Evolutionary conservation across 2,888 invertebrate genomes (phyloP), one percentile per base, ranked within the genome.

Genomic region (Eupithecia pulchellata): DNA sequence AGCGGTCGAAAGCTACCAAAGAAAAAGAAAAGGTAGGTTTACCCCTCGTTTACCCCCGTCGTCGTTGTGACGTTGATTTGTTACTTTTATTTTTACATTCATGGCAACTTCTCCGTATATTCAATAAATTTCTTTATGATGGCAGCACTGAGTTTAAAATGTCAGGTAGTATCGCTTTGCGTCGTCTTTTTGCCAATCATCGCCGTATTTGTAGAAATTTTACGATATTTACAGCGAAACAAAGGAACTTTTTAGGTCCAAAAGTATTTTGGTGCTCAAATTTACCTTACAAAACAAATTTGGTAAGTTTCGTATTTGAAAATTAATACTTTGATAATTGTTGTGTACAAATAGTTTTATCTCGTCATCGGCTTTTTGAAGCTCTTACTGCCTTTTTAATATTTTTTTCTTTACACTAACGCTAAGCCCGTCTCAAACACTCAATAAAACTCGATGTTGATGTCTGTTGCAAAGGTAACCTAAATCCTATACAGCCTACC

Each of bases 141-240:
- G 67, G 81, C 80, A 86, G 83, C 81, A 82, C 77, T 66, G 62
- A 14, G 13, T 66, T 34, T 55, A 80, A 82, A 85, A 89, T 92
- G 92, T 91, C 93, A 92, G 86, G 84, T 87, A 87, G 80, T 79
- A 86, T 89, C 86, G 88, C 85, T 85, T 87, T 91, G 89, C 91
- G 89, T 89, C 89, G 88, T 82, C 86, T 92, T 93, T 92, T 92
- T 88, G 92, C 92, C 74, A 89, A 91, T 93, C 93, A 93, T 89
- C 87, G 87, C 87, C 86, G 88, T 85, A 86, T 88, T 91, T 88
- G 82, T 79, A 78, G 82, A 80, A 91, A 89, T 86, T 85, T 82
- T 78, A 80, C 83, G 79, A 77, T 85, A 86, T 82, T 87, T 89
- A 87, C 85, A 69, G 74, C 76, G 65, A 86, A 83, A 77, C 81